A percentile compares a stretch with the other conserved stretches of the same genome.
Conservation (phyloP, 2,113 vertebrate genomes). For the Propithecus coquereli region DNA sequence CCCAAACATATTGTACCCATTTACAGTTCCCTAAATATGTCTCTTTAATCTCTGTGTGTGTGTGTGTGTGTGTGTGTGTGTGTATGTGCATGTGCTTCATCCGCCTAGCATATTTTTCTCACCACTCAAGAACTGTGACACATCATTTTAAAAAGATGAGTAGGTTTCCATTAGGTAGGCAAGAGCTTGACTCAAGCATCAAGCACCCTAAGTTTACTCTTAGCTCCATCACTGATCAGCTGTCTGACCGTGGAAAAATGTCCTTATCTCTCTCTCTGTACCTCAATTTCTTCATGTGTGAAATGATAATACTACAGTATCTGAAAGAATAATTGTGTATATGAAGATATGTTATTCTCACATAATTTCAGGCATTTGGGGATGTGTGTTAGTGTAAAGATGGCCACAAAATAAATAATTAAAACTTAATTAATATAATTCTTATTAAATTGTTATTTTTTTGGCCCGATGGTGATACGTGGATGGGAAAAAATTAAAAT, state of each 20-base stretch:
- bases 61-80: not conserved
- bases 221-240: not conserved
- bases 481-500: not conserved
- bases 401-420: not conserved
- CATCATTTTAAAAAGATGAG: not conserved
- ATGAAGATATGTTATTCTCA: not conserved
- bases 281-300: not conserved
- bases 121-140: not conserved
- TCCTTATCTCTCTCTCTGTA: not conserved
- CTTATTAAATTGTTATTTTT: not conserved
- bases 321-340: not conserved
- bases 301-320: not conserved
- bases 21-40: slow-evolving; percentile 7
- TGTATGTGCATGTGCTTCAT: not conserved
- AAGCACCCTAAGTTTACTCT: not conserved
- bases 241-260: not conserved
- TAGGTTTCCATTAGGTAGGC: not conserved
- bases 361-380: not conserved
- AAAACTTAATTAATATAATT: not conserved
- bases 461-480: not conserved
- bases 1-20: slow-evolving; percentile 42
- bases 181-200: not conserved
- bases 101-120: slow-evolving; percentile 18
- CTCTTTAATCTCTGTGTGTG: not conserved
- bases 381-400: not conserved